These are phyloP conservation scores for Hoplodrina ambigua DNA, from an alignment of 2,888 invertebrate species.

Conservation along the genomic window DNA sequence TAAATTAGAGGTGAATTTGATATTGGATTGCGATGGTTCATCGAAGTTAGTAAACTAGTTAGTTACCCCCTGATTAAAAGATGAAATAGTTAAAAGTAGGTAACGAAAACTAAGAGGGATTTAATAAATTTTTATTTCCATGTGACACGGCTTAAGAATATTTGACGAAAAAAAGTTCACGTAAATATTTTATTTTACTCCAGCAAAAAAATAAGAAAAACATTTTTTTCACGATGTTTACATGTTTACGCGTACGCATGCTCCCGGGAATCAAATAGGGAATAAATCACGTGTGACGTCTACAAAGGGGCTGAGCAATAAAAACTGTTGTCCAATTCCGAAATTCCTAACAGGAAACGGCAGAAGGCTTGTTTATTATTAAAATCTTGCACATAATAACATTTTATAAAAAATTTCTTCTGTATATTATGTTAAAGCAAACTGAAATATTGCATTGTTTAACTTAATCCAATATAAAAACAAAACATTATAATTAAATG, in stretches of 20 bases:
- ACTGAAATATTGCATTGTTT: no score
- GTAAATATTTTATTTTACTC: constrained; percentile 27
- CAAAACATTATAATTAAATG: no score
- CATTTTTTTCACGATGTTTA: constrained; percentile 44
- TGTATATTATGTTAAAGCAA: no score
- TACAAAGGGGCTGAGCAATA: constrained; percentile 57
- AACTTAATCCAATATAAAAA: no score
- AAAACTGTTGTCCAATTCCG: constrained; percentile 59
- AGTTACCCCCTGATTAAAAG: no score
- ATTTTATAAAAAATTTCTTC: no score
- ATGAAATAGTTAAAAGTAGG: background rate
- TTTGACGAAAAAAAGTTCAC: constrained; percentile 13
- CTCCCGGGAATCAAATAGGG: constrained; percentile 58
- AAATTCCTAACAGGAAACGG: constrained; percentile 48
- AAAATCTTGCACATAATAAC: constrained; percentile 14
- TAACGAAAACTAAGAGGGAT: background rate
- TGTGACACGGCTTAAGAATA: background rate
- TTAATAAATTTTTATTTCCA: constrained; percentile 19
- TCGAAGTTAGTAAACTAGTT: no score
- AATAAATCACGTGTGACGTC: constrained; percentile 61
- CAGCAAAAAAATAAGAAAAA: constrained; percentile 34
- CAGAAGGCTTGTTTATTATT: constrained; percentile 30
- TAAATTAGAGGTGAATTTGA: no score
- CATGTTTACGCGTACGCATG: constrained; percentile 60
- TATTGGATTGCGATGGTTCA: no score